These are phyloP conservation scores for Pipistrellus nathusii DNA, from an alignment of 2,797 vertebrate species.

Conservation along the genomic window DNA sequence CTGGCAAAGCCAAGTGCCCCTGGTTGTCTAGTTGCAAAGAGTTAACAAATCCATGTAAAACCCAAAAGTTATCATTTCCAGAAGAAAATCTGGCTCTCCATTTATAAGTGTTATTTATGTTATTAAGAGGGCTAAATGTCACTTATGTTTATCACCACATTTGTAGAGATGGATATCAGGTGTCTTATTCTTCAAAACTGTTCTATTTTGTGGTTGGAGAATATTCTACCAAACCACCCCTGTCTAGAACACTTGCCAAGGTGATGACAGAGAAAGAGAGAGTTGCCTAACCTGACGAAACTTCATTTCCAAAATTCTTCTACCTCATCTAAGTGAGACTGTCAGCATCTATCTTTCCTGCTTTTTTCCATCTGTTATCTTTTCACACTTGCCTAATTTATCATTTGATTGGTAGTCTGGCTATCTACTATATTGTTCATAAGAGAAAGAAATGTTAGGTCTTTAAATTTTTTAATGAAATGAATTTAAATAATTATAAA, in stretches of 20 bases:
- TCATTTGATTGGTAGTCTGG: not conserved
- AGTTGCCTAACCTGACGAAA: not conserved
- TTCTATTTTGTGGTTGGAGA: not conserved
- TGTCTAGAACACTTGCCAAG: not conserved
- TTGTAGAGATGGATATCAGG: not conserved
- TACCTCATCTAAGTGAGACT: not conserved
- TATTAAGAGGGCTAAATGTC: not conserved
- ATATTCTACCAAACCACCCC: not conserved
- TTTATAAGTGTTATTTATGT: slow-evolving; percentile 17
- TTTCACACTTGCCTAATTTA: not conserved
- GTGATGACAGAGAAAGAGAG: slow-evolving; percentile 17
- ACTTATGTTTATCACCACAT: slow-evolving; percentile 28
- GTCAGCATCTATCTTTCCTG: slow-evolving; percentile 8
- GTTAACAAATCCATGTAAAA: slow-evolving; percentile 45
- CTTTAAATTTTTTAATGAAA: slow-evolving; percentile 7
- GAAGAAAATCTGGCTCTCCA: not conserved
- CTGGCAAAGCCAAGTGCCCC: not conserved
- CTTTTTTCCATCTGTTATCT: slow-evolving; percentile 32
- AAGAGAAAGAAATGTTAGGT: slow-evolving; percentile 3
- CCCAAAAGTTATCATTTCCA: not conserved
- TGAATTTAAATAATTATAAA: not conserved
- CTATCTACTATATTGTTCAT: not conserved
- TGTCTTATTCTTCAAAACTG: not conserved
- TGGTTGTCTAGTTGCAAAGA: not conserved
- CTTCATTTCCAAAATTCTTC: slow-evolving; percentile 42